These are phyloP conservation scores for Chalcosyrphus nemorum DNA, from an alignment of 2,888 invertebrate species.

Conservation along the genomic window DNA sequence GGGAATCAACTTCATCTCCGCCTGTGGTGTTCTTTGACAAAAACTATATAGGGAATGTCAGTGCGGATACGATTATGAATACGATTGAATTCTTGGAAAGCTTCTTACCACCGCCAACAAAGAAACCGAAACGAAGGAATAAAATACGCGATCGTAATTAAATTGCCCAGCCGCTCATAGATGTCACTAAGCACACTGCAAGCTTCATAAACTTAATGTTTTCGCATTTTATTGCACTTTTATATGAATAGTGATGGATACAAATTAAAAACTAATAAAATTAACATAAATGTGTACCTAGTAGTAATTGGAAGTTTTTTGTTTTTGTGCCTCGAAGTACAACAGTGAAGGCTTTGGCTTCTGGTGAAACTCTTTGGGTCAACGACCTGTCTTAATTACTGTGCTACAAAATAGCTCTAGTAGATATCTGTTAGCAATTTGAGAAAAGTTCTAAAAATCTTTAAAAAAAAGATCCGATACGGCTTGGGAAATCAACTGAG, in stretches of 20 bases:
- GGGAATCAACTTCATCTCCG: constrained; percentile 71
- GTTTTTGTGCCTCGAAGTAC: no score
- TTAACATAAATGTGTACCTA: no score
- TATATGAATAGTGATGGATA: background rate
- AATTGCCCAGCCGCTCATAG: background rate
- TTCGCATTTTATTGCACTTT: background rate
- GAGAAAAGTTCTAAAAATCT: no score
- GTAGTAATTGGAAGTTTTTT: no score
- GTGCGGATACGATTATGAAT: constrained; percentile 79
- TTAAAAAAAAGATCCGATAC: no score
- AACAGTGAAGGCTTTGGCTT: no score
- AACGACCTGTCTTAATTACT: no score
- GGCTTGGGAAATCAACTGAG: no score
- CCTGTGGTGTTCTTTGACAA: constrained; percentile 80
- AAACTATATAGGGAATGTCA: constrained; percentile 80
- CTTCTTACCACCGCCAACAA: constrained; percentile 79
- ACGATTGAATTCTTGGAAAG: constrained; percentile 80
- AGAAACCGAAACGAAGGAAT: constrained; percentile 77
- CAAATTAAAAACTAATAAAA: no score
- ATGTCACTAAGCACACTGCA: background rate
- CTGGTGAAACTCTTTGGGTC: no score
- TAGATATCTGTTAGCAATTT: no score
- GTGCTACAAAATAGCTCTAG: no score
- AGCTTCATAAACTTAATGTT: background rate
- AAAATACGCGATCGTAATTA: constrained; percentile 75